phyloP scores from a whole-genome alignment of 2,797 vertebrate species.

The Myotis vivesi region DNA sequence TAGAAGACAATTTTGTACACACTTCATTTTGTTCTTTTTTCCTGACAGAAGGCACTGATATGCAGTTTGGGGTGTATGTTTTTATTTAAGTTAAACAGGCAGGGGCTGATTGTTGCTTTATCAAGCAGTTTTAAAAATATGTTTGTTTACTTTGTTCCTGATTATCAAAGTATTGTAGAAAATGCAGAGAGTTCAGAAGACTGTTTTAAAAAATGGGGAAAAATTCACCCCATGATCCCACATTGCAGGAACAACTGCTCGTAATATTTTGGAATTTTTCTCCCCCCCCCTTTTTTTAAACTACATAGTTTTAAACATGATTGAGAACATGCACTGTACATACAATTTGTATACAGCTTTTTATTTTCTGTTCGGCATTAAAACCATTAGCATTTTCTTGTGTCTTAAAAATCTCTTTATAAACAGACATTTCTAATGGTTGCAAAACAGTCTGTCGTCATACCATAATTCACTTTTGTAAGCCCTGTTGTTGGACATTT shows the following conservation, averaged over 20 bases:
- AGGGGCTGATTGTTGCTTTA: constrained; percentile 18
- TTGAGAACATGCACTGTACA: not conserved
- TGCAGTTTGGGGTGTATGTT: not conserved
- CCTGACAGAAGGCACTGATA: not conserved
- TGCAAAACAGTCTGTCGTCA: constrained; percentile 32
- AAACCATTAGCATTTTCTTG: constrained; percentile 38
- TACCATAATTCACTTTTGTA: constrained; percentile 30
- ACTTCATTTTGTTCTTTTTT: not conserved
- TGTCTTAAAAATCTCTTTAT: constrained; percentile 39
- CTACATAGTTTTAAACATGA: constrained; percentile 9
- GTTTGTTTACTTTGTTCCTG: constrained; percentile 53
- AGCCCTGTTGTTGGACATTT: constrained; percentile 27
- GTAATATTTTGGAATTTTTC: constrained; percentile 24
- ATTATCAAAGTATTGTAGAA: constrained; percentile 38
- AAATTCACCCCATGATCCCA: not conserved
- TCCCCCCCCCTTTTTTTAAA: not conserved
- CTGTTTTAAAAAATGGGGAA: not conserved
- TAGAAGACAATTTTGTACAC: not conserved
- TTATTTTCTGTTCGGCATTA: constrained; percentile 55
- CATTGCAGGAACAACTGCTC: not conserved
- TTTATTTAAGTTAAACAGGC: not conserved
- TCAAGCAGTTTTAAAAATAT: not conserved
- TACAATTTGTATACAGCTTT: not conserved
- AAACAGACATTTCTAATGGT: constrained; percentile 32
- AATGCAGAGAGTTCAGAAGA: constrained; percentile 15